phyloP scores from a whole-genome alignment of 2,113 vertebrate species.

The Ginglymostoma cirratum region DNA sequence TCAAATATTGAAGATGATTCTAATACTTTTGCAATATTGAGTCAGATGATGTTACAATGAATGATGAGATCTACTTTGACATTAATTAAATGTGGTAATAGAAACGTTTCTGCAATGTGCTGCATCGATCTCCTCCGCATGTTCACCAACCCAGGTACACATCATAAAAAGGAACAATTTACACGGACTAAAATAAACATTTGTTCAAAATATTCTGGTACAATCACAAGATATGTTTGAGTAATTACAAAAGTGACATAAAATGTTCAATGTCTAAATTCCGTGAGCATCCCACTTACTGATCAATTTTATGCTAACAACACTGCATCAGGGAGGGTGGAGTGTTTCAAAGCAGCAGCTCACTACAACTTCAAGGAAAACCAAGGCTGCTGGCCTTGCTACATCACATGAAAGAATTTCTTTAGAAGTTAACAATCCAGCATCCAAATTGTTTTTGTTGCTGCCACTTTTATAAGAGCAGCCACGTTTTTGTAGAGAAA shows the following conservation, averaged over 20 bases:
- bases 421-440: too few species aligned
- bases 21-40: neutral
- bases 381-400: too few species aligned
- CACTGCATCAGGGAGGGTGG: too few species aligned
- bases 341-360: neutral
- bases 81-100: neutral
- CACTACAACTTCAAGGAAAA: neutral
- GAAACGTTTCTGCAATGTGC: neutral
- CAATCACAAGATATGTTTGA: neutral
- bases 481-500: neutral
- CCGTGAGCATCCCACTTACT: neutral
- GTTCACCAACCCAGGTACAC: neutral
- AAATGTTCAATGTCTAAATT: neutral
- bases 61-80: neutral
- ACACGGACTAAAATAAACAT: neutral
- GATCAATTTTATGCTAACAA: neutral
- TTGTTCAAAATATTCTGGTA: neutral
- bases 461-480: neutral
- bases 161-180: neutral
- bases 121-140: neutral
- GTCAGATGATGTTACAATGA: neutral
- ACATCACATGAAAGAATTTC: too few species aligned
- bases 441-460: neutral
- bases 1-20: neutral
- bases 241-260: neutral